A percentile compares a stretch with the other conserved stretches of the same genome.
Conservation (phyloP, 1,140 invertebrate species). For the Linepithema humile region DNA sequence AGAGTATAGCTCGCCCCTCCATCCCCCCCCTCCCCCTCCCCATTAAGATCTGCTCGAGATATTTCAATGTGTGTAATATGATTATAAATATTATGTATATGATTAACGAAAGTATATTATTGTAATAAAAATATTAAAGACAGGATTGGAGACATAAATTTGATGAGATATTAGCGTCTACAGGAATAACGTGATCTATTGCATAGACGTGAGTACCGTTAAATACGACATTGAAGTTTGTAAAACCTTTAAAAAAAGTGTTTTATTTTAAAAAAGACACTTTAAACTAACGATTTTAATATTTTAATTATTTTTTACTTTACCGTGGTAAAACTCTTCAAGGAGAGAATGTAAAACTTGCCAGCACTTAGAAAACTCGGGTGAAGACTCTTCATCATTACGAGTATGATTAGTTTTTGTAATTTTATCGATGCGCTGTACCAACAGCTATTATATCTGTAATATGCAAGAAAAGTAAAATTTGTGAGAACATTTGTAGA, state of each 20-base stretch:
- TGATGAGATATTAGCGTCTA: no score
- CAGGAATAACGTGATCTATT: background rate
- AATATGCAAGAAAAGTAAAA: background rate
- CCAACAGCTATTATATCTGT: slow-evolving; percentile 7
- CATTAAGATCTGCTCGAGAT: no score
- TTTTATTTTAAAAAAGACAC: background rate
- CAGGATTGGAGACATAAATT: no score
- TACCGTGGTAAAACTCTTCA: slow-evolving; percentile 31
- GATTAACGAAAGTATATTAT: no score
- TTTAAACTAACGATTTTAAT: background rate
- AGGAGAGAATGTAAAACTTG: slow-evolving; percentile 31
- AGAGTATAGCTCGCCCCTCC: no score
- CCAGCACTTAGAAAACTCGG: slow-evolving; percentile 20
- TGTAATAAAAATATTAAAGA: no score
- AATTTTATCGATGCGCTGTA: slow-evolving; percentile 6
- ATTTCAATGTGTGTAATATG: no score
- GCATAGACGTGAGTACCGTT: slow-evolving; percentile 6
- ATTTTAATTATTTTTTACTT: background rate
- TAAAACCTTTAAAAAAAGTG: slow-evolving; percentile 28
- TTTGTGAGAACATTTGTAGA: background rate
- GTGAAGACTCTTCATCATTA: background rate
- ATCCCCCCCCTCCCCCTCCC: no score
- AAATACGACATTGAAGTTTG: slow-evolving; percentile 48
- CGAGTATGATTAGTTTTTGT: background rate
- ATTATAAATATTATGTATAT: no score